Conservation (phyloP, 92 coral and sea anemone genomes). For the Porites lobata region DNA sequence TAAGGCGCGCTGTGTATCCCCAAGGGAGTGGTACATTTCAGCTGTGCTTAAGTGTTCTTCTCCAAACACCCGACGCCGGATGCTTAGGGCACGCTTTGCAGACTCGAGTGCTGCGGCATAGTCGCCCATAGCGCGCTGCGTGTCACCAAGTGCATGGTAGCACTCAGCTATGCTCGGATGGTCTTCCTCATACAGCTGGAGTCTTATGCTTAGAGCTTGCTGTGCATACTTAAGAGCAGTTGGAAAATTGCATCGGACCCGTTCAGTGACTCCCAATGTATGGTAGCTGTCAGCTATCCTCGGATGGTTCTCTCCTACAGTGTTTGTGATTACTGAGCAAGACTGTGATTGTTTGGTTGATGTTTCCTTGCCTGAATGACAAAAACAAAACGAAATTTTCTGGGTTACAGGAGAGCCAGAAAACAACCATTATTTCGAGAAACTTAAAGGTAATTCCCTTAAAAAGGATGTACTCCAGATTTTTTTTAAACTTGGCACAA, state of each 20-base stretch:
- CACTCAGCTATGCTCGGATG: too few relatives aligned
- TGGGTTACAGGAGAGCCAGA: too few relatives aligned
- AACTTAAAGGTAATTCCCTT: too few relatives aligned
- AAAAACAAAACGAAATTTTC: too few relatives aligned
- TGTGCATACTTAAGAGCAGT: not conserved
- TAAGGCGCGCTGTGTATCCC: not conserved
- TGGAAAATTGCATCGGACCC: not conserved
- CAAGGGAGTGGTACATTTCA: not conserved
- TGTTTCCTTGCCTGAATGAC: too few relatives aligned
- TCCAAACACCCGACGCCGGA: not conserved
- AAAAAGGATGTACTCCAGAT: too few relatives aligned
- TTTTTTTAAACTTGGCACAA: too few relatives aligned
- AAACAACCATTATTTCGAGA: too few relatives aligned
- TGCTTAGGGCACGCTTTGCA: not conserved
- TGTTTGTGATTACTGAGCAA: too few relatives aligned
- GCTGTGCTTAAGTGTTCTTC: not conserved
- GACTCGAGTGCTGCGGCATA: not conserved
- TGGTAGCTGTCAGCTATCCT: not conserved
- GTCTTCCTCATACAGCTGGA: too few relatives aligned
- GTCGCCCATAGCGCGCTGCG: not conserved
- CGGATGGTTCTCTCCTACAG: not conserved
- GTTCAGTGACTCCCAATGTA: not conserved
- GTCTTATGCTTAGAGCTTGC: not conserved
- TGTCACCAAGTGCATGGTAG: too few relatives aligned
- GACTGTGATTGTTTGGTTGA: too few relatives aligned